These are phyloP conservation scores for Agapornis canus DNA, from an alignment of 2,797 vertebrate species.

Conservation along the genomic window DNA sequence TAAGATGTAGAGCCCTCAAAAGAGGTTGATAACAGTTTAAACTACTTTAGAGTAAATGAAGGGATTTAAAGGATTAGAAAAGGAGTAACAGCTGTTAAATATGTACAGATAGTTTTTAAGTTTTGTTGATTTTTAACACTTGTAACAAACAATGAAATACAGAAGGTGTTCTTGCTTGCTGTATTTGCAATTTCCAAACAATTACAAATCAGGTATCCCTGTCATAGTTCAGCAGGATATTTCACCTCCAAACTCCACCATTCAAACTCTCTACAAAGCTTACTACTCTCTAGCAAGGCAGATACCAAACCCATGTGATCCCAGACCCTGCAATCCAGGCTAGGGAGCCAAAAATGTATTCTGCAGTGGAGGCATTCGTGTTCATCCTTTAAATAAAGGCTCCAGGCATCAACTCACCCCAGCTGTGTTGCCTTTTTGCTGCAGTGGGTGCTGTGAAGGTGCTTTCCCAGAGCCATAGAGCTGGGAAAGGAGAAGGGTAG, in stretches of 20 bases:
- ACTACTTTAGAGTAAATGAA: constrained; percentile 48
- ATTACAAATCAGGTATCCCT: not conserved
- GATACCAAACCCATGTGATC: not conserved
- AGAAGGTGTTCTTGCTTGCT: not conserved
- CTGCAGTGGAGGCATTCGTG: accelerated
- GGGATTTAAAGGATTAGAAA: constrained; percentile 69
- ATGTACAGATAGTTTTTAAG: not conserved
- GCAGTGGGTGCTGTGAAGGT: accelerated
- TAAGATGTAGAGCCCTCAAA: constrained; percentile 57
- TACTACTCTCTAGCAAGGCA: not conserved
- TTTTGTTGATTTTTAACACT: constrained; percentile 49
- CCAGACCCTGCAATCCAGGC: accelerated
- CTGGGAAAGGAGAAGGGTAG: not conserved
- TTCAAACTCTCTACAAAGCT: not conserved
- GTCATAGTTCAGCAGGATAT: not conserved
- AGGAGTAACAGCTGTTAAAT: constrained; percentile 59
- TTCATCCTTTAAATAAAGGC: not conserved
- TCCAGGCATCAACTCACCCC: not conserved
- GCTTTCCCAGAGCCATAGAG: not conserved
- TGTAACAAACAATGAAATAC: constrained; percentile 15
- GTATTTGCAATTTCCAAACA: not conserved
- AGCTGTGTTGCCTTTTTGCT: not conserved
- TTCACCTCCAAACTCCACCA: not conserved
- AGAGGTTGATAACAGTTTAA: constrained; percentile 62
- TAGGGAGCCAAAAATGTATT: not conserved